Base-by-base conservation (phyloP, 1,140 invertebrate genomes). In the Aporrectodea caliginosa region DNA sequence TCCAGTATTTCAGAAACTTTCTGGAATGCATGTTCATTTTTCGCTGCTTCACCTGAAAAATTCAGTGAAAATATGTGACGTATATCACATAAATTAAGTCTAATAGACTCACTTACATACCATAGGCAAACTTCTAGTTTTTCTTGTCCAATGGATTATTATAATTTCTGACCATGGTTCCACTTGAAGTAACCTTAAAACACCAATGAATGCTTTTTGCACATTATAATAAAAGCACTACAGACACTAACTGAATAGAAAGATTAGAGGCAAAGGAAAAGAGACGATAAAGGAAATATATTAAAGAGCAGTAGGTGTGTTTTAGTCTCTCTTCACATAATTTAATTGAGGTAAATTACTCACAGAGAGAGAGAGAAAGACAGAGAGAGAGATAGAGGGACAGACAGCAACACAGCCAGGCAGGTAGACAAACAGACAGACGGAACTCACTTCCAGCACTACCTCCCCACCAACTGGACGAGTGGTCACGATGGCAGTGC, bases 391-490 rank as follows among this genome's bases (percentile, higher is more conserved):
- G n/a, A n/a, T n/a, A n/a, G n/a, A n/a, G n/a, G n/a, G n/a, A n/a
- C n/a, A n/a, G n/a, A n/a, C n/a, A n/a, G n/a, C n/a, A n/a, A n/a
- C n/a, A n/a, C n/a, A n/a, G n/a, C n/a, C n/a, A n/a, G n/a, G n/a
- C n/a, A n/a, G n/a, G n/a, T n/a, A n/a, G n/a, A n/a, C n/a, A n/a
- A n/a, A n/a, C n/a, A n/a, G n/a, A n/a, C n/a, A n/a, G n/a, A n/a
- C n/a, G 12, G 78, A 35, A 84, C 85, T 84, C 80, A 86, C 85
- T 83, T 74, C 86, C 86, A 73, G 83, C 85, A 73, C 82, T 84
- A 33, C 73, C 82, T 43, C 86, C 86, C 86, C 86, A 87, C 85
- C 85, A 87, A 16, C 85, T 86, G 0, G 81, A 79, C 22, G 81
- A 81, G 30, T 83, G 74, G 74, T 87, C 86, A 76, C 86, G 79